Evolutionary conservation across 2,113 vertebrate genomes (phyloP).

Genomic region (Heterotis niloticus): DNA sequence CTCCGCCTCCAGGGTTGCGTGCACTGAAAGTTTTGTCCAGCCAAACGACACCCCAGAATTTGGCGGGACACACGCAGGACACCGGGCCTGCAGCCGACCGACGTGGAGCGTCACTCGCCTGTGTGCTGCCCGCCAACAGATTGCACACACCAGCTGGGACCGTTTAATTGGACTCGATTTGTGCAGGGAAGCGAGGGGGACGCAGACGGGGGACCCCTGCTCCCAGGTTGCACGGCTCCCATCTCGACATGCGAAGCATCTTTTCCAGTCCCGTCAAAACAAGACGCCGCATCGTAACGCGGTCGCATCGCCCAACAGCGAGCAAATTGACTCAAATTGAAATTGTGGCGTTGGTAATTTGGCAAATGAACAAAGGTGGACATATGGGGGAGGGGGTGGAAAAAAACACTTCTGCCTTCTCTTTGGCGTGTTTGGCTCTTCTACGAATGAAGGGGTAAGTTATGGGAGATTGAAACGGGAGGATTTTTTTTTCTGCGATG

Average conservation of each 20-base stretch:
- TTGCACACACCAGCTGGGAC: slow-evolving; percentile 31
- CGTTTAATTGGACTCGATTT: slow-evolving; percentile 30
- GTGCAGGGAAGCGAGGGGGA: slow-evolving; percentile 1
- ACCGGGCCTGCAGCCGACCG: slow-evolving; percentile 32
- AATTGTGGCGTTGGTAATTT: neutral
- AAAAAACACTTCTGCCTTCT: neutral
- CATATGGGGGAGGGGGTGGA: neutral
- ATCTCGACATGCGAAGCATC: neutral
- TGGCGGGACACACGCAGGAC: slow-evolving; percentile 13
- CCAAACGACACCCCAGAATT: neutral
- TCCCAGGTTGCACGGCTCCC: neutral
- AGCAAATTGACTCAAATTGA: neutral
- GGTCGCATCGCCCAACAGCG: neutral
- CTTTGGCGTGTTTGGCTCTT: neutral
- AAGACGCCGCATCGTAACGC: neutral
- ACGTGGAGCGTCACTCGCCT: slow-evolving; percentile 25
- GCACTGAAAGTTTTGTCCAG: neutral
- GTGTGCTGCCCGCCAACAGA: slow-evolving; percentile 39
- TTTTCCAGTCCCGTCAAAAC: slow-evolving; percentile 6
- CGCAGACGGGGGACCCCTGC: neutral
- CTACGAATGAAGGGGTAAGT: too few species aligned
- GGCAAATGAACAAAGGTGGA: neutral
- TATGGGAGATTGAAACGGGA: too few species aligned
- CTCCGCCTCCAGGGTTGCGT: neutral
- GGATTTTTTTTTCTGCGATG: too few species aligned